These are phyloP conservation scores for Hydrolagus colliei DNA, from an alignment of 2,797 vertebrate species.

Conservation along the genomic window DNA sequence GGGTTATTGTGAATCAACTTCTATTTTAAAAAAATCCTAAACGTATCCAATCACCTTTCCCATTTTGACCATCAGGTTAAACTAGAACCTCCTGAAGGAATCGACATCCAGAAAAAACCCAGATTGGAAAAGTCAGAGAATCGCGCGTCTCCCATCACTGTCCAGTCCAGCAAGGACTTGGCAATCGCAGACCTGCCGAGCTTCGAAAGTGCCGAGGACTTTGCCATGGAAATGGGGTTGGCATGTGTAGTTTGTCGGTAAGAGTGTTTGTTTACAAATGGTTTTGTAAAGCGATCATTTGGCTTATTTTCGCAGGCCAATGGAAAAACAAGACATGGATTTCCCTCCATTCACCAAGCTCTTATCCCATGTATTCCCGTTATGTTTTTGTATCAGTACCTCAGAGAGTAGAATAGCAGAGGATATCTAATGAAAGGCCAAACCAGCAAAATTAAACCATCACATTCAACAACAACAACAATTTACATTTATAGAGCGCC, in stretches of 20 bases:
- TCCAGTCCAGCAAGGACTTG: slow-evolving; percentile 82
- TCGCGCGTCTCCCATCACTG: slow-evolving; percentile 77
- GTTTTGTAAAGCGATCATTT: neutral
- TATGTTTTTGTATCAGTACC: too few species aligned
- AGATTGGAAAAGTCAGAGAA: slow-evolving; percentile 81
- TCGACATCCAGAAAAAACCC: slow-evolving; percentile 80
- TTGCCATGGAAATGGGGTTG: slow-evolving; percentile 98
- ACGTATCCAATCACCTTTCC: neutral
- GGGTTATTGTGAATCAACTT: neutral
- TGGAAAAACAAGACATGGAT: too few species aligned
- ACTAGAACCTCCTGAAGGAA: slow-evolving; percentile 65
- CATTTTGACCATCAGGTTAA: slow-evolving; percentile 57
- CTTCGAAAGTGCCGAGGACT: slow-evolving; percentile 90
- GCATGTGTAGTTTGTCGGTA: slow-evolving; percentile 94
- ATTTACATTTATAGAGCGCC: too few species aligned
- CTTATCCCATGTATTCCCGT: too few species aligned
- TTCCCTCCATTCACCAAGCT: too few species aligned
- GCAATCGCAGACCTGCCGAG: slow-evolving; percentile 75
- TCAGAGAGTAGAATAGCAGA: too few species aligned
- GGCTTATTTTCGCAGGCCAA: too few species aligned
- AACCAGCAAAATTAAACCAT: too few species aligned
- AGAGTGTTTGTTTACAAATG: slow-evolving; percentile 27
- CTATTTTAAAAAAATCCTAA: neutral
- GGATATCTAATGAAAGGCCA: too few species aligned
- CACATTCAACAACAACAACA: too few species aligned